These are phyloP conservation scores for Ladona fulva DNA, from an alignment of 1,140 invertebrate species.

Conservation along the genomic window DNA sequence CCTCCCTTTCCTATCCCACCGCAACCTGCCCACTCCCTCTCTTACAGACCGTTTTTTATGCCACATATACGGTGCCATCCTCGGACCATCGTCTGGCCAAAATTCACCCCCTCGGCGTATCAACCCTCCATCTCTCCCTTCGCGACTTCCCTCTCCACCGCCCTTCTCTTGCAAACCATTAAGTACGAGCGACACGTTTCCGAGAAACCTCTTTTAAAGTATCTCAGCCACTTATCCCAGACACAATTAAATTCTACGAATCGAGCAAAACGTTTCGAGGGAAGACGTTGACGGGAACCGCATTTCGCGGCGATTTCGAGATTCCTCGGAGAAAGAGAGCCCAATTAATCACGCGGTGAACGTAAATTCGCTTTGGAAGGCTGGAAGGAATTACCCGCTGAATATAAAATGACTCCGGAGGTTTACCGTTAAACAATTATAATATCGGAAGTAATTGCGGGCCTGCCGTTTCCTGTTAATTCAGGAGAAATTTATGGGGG, in stretches of 20 bases:
- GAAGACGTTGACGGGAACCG: too few species aligned
- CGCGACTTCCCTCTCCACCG: background rate
- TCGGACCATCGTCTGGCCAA: background rate
- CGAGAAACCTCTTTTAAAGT: background rate
- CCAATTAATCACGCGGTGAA: background rate
- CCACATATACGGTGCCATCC: background rate
- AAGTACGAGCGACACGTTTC: background rate
- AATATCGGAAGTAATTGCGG: background rate
- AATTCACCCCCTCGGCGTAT: background rate
- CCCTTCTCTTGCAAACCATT: background rate
- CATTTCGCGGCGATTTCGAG: background rate
- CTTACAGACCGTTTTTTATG: background rate
- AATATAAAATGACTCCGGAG: background rate
- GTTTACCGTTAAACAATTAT: background rate
- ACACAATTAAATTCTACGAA: conserved; percentile 1
- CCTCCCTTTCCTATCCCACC: background rate
- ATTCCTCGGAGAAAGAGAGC: background rate
- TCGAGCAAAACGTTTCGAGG: background rate
- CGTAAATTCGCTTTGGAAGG: background rate
- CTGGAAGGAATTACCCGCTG: background rate
- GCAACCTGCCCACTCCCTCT: background rate
- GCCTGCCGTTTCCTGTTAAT: too few species aligned
- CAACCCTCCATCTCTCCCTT: background rate
- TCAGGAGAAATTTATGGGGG: too few species aligned
- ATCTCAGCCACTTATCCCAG: background rate